Evolutionary conservation across 1,140 invertebrate species (phyloP).

Genomic region (Cydia strobilella): DNA sequence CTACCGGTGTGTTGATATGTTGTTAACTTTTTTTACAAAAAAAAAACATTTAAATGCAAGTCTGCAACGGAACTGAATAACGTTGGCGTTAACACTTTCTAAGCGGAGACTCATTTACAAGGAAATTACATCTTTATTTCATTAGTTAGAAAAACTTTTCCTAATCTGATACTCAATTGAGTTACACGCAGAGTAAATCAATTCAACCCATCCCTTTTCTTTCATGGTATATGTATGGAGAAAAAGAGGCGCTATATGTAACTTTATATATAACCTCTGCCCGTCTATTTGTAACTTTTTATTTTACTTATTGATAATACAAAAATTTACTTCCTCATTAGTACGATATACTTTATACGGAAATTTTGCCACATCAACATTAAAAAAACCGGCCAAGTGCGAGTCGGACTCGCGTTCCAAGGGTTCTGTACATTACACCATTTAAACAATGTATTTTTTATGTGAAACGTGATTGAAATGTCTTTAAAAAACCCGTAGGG

Average conservation of each 20-base stretch:
- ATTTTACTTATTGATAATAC: too few species aligned
- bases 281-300: too few species aligned
- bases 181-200: neutral
- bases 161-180: neutral
- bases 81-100: neutral
- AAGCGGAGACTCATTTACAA: neutral
- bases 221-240: neutral
- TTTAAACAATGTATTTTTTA: too few species aligned
- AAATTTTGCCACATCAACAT: too few species aligned
- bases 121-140: conserved; percentile 6
- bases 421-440: too few species aligned
- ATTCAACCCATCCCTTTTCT: neutral
- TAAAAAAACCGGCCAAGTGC: too few species aligned
- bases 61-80: neutral
- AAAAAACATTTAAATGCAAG: neutral
- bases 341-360: too few species aligned
- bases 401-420: too few species aligned
- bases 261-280: too few species aligned
- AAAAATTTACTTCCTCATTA: too few species aligned
- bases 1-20: neutral
- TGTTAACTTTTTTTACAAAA: neutral
- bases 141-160: conserved; percentile 6
- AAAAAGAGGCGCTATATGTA: neutral
- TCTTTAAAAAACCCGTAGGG: too few species aligned
- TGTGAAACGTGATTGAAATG: too few species aligned